These are phyloP conservation scores for Listronotus bonariensis DNA, from an alignment of 1,140 invertebrate species.

Conservation along the genomic window DNA sequence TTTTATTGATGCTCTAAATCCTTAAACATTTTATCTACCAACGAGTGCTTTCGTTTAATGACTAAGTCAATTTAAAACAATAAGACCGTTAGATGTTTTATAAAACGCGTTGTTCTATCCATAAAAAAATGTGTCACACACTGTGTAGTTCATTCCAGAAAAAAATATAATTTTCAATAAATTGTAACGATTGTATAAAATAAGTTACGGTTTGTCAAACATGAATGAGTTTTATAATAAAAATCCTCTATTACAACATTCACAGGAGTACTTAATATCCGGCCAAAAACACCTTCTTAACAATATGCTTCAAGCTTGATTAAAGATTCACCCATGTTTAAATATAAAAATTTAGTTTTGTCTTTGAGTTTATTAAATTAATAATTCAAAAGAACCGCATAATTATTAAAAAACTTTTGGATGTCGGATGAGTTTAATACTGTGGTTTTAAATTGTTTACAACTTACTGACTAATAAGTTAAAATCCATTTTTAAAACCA, in stretches of 20 bases:
- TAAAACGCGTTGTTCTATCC: no score
- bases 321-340: constrained; percentile 26
- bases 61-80: no score
- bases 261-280: constrained; percentile 24
- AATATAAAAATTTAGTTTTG: constrained; percentile 26
- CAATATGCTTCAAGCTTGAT: constrained; percentile 29
- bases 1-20: no score
- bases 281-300: constrained; percentile 12
- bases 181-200: constrained; percentile 13
- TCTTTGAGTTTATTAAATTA: constrained; percentile 6
- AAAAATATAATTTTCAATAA: constrained; percentile 12
- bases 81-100: no score
- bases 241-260: constrained; percentile 20
- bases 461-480: no score
- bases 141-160: neutral
- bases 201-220: constrained; percentile 26
- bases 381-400: no score
- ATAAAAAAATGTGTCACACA: no score
- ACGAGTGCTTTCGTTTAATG: neutral
- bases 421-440: no score
- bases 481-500: no score
- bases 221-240: constrained; percentile 27
- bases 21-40: neutral
- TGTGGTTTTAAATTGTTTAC: no score
- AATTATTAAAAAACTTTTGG: no score